Conservation (phyloP, 2,888 invertebrate species). For the Thera obeliscata region DNA sequence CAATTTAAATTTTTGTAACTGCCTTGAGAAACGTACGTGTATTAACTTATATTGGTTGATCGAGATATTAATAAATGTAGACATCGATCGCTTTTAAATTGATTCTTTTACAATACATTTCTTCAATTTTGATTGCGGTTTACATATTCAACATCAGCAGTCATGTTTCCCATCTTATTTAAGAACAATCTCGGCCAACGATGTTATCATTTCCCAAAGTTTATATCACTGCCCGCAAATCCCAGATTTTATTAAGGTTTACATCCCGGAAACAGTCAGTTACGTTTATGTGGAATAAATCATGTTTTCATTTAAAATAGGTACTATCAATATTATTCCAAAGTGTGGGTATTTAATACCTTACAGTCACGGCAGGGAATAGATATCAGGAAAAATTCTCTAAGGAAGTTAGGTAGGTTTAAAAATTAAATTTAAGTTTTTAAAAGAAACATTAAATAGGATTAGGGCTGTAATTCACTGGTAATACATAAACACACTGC, state of each 20-base stretch:
- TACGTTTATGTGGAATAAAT: conserved; percentile 34
- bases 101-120: no score
- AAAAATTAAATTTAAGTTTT: no score
- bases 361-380: no score
- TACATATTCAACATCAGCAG: neutral
- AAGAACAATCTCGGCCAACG: conserved; percentile 9
- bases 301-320: conserved; percentile 31
- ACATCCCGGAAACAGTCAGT: conserved; percentile 27
- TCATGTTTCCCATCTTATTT: conserved; percentile 13
- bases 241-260: conserved; percentile 38
- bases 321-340: conserved; percentile 21
- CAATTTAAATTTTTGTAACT: neutral
- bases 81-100: neutral
- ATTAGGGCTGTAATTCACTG: no score
- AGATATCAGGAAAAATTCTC: no score
- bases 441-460: no score
- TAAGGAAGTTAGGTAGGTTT: no score
- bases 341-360: neutral
- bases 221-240: conserved; percentile 34
- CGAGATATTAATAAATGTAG: neutral
- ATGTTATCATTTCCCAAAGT: conserved; percentile 23
- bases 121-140: neutral
- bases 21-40: no score
- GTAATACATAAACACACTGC: no score
- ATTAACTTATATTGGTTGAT: neutral